Evolutionary conservation across 2,888 invertebrate genomes (phyloP).

Genomic region (Parnassius apollo): DNA sequence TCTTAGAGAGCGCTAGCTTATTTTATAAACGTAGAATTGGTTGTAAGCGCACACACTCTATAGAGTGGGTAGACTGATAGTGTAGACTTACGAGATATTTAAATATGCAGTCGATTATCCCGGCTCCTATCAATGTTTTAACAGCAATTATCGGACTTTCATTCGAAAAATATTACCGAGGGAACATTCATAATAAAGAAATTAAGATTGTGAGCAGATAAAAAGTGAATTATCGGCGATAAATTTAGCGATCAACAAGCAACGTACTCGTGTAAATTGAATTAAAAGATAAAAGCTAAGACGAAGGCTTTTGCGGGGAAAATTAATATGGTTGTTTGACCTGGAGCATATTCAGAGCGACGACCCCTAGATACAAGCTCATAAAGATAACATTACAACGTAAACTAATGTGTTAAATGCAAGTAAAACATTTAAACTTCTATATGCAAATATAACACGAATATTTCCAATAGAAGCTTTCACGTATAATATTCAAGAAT

Average conservation of each 20-base stretch:
- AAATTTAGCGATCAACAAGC: conserved; percentile 61
- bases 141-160: conserved; percentile 38
- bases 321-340: conserved; percentile 60
- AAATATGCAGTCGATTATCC: conserved; percentile 31
- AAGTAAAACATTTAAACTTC: conserved; percentile 40
- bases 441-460: conserved; percentile 36
- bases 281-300: conserved; percentile 69
- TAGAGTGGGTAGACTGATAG: conserved; percentile 27
- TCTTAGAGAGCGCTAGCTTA: too few species aligned
- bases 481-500: conserved; percentile 31
- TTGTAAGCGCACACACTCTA: conserved; percentile 2
- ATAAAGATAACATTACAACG: conserved; percentile 52
- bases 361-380: conserved; percentile 35
- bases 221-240: conserved; percentile 56
- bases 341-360: conserved; percentile 44
- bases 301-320: conserved; percentile 52
- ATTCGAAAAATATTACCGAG: conserved; percentile 37
- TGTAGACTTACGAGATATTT: conserved; percentile 25
- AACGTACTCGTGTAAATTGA: conserved; percentile 65
- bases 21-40: too few species aligned
- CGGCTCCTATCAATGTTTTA: conserved; percentile 33
- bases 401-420: conserved; percentile 43
- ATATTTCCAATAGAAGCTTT: conserved; percentile 33
- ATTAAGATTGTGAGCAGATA: conserved; percentile 64
- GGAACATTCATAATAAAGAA: conserved; percentile 60